Conservation (phyloP, 35 echinoderm and acorn worm species). For the Patiria miniata region DNA sequence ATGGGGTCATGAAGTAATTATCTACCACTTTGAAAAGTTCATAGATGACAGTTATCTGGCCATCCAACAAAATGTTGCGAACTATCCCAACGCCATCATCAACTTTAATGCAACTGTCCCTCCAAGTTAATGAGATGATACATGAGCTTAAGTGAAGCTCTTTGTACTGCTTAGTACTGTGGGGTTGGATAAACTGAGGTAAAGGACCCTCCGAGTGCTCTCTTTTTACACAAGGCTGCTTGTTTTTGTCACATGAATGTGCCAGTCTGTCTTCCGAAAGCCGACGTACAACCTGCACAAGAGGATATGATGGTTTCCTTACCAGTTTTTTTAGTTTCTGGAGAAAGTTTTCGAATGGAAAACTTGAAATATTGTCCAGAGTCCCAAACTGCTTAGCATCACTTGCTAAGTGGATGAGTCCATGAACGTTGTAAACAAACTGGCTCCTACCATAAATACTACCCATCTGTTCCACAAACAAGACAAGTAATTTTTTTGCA, state of each 20-base stretch:
- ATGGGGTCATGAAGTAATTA: background rate
- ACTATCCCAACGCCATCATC: slow-evolving; percentile 7
- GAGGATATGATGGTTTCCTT: slow-evolving; percentile 58
- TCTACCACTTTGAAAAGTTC: slow-evolving; percentile 16
- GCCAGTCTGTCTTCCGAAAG: slow-evolving; percentile 40
- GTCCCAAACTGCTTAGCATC: slow-evolving; percentile 51
- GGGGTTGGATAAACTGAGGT: slow-evolving; percentile 21
- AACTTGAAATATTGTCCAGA: slow-evolving; percentile 61
- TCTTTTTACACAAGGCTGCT: slow-evolving; percentile 7
- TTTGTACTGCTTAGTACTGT: background rate
- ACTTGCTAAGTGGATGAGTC: slow-evolving; percentile 61
- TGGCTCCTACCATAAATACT: slow-evolving; percentile 46
- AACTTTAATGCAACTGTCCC: slow-evolving; percentile 14
- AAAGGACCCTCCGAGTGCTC: slow-evolving; percentile 55
- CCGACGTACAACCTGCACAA: slow-evolving; percentile 56
- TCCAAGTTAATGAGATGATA: background rate
- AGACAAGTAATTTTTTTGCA: slow-evolving; percentile 12
- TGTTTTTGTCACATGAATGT: slow-evolving; percentile 13
- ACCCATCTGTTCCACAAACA: slow-evolving; percentile 48
- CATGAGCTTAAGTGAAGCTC: background rate
- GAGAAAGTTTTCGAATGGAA: slow-evolving; percentile 79
- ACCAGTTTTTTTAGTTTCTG: slow-evolving; percentile 49
- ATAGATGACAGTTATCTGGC: background rate
- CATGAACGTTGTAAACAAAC: slow-evolving; percentile 72
- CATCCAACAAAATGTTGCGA: background rate